Percentiles rank a stretch among this genome's conserved stretches.
phyloP scores from a whole-genome alignment of 2,797 vertebrate species.

The Sebastes variabilis region DNA sequence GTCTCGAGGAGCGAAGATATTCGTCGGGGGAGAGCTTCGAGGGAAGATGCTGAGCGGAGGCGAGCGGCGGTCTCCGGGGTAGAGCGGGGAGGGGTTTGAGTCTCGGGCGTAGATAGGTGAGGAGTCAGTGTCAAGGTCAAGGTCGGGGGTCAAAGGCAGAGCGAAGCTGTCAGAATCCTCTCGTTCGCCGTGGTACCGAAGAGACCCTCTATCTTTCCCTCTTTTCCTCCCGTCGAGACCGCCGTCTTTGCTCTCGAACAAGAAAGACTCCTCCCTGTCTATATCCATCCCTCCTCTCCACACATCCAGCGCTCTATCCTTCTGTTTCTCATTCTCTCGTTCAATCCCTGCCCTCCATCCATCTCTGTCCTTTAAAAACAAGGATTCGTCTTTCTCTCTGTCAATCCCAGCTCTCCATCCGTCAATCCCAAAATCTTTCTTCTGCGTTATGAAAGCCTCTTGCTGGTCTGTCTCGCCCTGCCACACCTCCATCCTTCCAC shows the following conservation, averaged over 20 bases:
- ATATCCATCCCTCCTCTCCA: conserved; percentile 76
- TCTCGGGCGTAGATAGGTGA: conserved; percentile 76
- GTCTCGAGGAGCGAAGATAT: conserved; percentile 87
- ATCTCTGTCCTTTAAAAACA: conserved; percentile 75
- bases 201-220: conserved; percentile 77
- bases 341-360: conserved; percentile 71
- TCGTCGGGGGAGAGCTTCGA: conserved; percentile 87
- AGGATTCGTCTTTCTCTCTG: conserved; percentile 67
- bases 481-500: conserved; percentile 73
- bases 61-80: conserved; percentile 74
- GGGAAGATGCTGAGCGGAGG: conserved; percentile 79
- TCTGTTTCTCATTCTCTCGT: conserved; percentile 71
- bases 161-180: conserved; percentile 91
- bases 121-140: conserved; percentile 80
- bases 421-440: conserved; percentile 72
- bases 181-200: conserved; percentile 89
- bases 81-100: conserved; percentile 81
- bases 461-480: conserved; percentile 66
- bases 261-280: conserved; percentile 72
- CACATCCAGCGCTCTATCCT: conserved; percentile 72
- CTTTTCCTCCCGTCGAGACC: conserved; percentile 65
- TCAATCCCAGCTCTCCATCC: conserved; percentile 72
- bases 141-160: conserved; percentile 79
- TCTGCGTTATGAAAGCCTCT: conserved; percentile 80
- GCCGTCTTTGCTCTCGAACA: conserved; percentile 73